Conservation (phyloP, 2,797 vertebrate genomes). For the Delichon dasypus region DNA sequence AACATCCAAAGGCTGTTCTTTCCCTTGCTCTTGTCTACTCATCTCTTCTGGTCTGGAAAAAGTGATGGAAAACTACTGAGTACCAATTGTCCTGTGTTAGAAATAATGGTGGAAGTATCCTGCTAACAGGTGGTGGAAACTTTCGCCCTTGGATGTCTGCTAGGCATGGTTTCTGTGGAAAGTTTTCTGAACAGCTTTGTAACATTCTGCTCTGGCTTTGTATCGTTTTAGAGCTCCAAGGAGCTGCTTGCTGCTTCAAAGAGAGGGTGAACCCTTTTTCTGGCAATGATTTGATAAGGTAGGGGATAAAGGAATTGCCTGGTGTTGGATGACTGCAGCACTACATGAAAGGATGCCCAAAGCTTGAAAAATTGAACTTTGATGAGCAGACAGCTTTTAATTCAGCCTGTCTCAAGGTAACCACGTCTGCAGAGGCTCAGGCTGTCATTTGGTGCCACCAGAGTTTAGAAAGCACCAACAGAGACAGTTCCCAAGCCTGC, state of each 20-base stretch:
- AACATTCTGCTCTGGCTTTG: neutral
- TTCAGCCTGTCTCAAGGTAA: neutral
- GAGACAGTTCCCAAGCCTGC: neutral
- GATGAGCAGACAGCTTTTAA: constrained; percentile 5
- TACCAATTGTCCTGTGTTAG: neutral
- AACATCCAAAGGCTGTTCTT: neutral
- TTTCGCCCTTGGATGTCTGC: neutral
- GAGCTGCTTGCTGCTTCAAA: neutral
- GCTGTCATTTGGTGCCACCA: neutral
- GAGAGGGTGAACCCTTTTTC: neutral
- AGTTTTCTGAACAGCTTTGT: neutral
- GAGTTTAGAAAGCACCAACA: neutral
- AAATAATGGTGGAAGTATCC: neutral
- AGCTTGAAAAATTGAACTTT: neutral
- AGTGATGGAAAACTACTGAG: neutral
- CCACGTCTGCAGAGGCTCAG: neutral
- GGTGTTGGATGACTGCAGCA: neutral
- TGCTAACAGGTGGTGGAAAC: neutral
- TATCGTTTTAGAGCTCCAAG: neutral
- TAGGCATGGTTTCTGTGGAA: neutral
- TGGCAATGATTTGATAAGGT: neutral
- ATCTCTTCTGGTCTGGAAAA: neutral
- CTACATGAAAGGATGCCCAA: neutral
- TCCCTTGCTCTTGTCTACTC: neutral
- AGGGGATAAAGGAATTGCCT: neutral